phyloP scores from a whole-genome alignment of 2,797 vertebrate species.

The Loris lydekkerianus region DNA sequence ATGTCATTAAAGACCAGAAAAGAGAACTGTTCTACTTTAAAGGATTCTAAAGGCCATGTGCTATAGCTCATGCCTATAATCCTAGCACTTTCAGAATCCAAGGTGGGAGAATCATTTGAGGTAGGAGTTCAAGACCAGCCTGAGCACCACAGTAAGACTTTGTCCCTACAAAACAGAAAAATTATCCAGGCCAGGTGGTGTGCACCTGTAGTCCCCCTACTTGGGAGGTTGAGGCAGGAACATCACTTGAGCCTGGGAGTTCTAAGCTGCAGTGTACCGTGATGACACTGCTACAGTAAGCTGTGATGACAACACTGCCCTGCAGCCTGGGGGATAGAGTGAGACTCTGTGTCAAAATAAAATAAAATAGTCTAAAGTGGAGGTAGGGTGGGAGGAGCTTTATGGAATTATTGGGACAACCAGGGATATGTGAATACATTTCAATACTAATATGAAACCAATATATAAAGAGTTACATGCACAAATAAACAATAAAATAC shows the following conservation, averaged over 20 bases:
- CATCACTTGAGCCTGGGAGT: background rate
- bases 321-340: background rate
- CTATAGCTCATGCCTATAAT: background rate
- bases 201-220: background rate
- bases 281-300: background rate
- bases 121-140: background rate
- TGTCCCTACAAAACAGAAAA: background rate
- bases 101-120: background rate
- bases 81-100: background rate
- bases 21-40: background rate
- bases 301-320: background rate
- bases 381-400: background rate
- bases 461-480: too few species aligned
- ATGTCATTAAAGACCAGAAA: background rate
- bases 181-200: background rate
- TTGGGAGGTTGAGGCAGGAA: background rate
- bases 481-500: too few species aligned
- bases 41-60: background rate
- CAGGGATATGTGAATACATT: background rate
- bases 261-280: background rate
- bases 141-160: background rate
- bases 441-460: too few species aligned
- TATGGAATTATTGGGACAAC: background rate
- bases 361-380: background rate
- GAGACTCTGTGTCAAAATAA: background rate